These are phyloP conservation scores for Trachelus stipa DNA, from an alignment of 2,888 invertebrate genomes.

Conservation along the genomic window DNA sequence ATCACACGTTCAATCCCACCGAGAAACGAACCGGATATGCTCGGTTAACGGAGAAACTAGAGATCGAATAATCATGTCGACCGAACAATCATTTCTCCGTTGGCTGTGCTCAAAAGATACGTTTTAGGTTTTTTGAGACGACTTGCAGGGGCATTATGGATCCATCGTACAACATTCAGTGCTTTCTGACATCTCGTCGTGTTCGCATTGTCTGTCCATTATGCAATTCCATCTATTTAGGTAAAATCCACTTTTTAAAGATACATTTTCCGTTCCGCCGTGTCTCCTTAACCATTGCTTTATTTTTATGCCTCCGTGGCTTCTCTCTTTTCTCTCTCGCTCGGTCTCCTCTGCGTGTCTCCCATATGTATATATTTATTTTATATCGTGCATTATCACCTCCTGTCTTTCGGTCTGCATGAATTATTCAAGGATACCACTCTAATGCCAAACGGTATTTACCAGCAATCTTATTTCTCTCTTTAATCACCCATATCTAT, in stretches of 20 bases:
- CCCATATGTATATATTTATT: too few relatives aligned
- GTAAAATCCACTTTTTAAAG: too few relatives aligned
- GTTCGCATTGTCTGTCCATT: too few relatives aligned
- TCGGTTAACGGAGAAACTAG: slow-evolving; percentile 56
- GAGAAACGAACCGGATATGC: slow-evolving; percentile 51
- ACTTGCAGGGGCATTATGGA: too few relatives aligned
- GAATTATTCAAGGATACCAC: slow-evolving; percentile 44
- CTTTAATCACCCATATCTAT: too few relatives aligned
- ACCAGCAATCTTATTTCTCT: too few relatives aligned
- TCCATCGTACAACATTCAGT: background rate
- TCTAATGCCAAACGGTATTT: slow-evolving; percentile 38
- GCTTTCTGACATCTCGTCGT: background rate
- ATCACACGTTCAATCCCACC: slow-evolving; percentile 7
- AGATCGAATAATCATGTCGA: slow-evolving; percentile 46
- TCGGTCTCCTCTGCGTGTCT: too few relatives aligned
- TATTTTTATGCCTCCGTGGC: too few relatives aligned
- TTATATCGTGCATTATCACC: slow-evolving; percentile 1
- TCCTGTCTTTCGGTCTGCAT: slow-evolving; percentile 43
- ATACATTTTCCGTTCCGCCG: too few relatives aligned
- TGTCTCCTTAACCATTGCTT: too few relatives aligned
- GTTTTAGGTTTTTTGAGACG: background rate
- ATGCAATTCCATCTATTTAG: too few relatives aligned
- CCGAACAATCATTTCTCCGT: slow-evolving; percentile 21
- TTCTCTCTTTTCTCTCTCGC: too few relatives aligned
- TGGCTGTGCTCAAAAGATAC: slow-evolving; percentile 7